Evolutionary conservation across 2,888 invertebrate species (phyloP).

Genomic region (Scaeva pyrastri): DNA sequence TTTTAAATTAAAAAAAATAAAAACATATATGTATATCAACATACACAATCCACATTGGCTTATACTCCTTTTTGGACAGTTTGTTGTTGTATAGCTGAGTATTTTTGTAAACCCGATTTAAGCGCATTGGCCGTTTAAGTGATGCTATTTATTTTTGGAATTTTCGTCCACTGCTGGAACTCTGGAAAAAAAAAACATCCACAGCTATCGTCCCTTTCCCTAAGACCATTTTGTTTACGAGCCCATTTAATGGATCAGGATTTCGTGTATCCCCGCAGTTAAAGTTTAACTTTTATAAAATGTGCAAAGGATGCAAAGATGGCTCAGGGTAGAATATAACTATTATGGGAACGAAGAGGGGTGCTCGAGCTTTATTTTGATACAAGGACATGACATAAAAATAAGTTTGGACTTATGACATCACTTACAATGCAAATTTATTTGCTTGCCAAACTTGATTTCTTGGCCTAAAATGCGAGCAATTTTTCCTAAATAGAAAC

Average conservation of each 20-base stretch:
- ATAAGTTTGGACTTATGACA: too few species aligned
- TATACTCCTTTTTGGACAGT: constrained; percentile 7
- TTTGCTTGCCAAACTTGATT: too few species aligned
- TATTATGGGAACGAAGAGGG: too few species aligned
- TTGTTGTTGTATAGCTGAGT: background rate
- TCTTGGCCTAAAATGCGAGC: too few species aligned
- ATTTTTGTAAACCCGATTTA: constrained; percentile 59
- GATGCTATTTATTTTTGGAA: constrained; percentile 64
- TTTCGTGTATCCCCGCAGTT: background rate
- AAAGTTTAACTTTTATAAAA: constrained; percentile 15
- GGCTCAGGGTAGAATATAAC: too few species aligned
- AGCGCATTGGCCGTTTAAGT: constrained; percentile 58
- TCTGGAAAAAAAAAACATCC: background rate
- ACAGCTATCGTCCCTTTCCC: background rate
- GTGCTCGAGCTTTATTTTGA: too few species aligned
- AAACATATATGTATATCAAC: background rate
- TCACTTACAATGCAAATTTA: too few species aligned
- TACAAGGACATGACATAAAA: too few species aligned
- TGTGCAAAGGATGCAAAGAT: too few species aligned
- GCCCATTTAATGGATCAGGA: constrained; percentile 1
- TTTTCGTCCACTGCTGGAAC: constrained; percentile 6
- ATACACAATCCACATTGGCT: constrained; percentile 5
- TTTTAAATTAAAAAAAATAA: constrained; percentile 38
- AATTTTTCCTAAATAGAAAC: too few species aligned
- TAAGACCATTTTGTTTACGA: constrained; percentile 23